phyloP scores from a whole-genome alignment of 2,797 vertebrate species.

The Gallirallus australis region DNA sequence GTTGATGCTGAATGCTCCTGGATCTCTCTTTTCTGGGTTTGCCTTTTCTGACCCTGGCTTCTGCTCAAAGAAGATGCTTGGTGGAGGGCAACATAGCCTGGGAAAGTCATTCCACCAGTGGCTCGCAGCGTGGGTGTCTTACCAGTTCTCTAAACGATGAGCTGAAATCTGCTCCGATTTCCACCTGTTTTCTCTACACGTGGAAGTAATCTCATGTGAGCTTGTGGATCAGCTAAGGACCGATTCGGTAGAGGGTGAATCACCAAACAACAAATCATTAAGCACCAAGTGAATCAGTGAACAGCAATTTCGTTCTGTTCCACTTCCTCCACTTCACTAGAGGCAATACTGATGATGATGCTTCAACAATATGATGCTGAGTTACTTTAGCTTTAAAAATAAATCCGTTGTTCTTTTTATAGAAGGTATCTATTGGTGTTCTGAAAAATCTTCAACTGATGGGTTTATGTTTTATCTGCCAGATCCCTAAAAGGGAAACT shows the following conservation, averaged over 20 bases:
- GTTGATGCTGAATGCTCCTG: background rate
- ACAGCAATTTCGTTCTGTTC: background rate
- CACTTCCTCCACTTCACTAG: background rate
- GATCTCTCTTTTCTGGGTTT: background rate
- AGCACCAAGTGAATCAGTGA: background rate
- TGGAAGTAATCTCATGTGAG: background rate
- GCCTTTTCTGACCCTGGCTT: background rate
- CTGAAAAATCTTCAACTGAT: background rate
- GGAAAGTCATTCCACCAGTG: background rate
- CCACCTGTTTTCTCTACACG: background rate
- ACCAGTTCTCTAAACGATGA: background rate
- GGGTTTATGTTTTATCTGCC: background rate
- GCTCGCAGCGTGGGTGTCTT: background rate
- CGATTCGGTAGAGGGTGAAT: background rate
- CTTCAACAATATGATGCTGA: background rate
- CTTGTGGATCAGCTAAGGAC: background rate
- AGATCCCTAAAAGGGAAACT: background rate
- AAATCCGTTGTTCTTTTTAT: background rate
- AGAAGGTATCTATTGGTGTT: background rate
- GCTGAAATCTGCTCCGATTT: background rate
- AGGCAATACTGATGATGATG: background rate
- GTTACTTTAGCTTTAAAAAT: background rate
- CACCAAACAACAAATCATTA: background rate
- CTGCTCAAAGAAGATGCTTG: background rate
- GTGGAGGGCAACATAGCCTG: background rate